Percentiles rank a stretch among this genome's conserved stretches.
Evolutionary conservation across 1,140 invertebrate species (phyloP).

Genomic region (Scaptodrosophila lebanonensis): DNA sequence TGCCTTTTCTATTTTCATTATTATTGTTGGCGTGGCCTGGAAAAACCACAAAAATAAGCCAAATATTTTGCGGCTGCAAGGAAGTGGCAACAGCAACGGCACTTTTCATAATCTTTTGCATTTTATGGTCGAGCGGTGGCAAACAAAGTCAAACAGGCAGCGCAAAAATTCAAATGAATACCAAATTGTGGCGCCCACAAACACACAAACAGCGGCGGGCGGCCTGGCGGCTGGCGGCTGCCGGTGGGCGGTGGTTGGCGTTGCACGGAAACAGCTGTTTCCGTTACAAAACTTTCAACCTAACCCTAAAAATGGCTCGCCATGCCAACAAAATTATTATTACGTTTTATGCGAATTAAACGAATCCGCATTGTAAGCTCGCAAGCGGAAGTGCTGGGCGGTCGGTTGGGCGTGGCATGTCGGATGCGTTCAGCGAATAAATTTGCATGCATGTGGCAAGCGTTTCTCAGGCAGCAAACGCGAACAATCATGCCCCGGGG

Average conservation of each 20-base stretch:
- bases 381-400: too few species aligned
- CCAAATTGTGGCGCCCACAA: slow-evolving; percentile 48
- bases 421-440: too few species aligned
- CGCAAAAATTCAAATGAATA: slow-evolving; percentile 68
- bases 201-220: slow-evolving; percentile 15
- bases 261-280: slow-evolving; percentile 59
- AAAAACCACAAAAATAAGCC: slow-evolving; percentile 12
- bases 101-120: slow-evolving; percentile 65
- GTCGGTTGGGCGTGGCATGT: too few species aligned
- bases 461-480: too few species aligned
- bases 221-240: neutral
- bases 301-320: slow-evolving; percentile 19
- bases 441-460: too few species aligned
- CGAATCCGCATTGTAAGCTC: slow-evolving; percentile 37
- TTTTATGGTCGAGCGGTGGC: slow-evolving; percentile 55
- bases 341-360: slow-evolving; percentile 69
- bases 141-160: slow-evolving; percentile 42
- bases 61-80: slow-evolving; percentile 40
- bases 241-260: neutral
- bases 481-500: too few species aligned
- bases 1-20: slow-evolving; percentile 11
- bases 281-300: slow-evolving; percentile 45
- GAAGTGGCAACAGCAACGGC: slow-evolving; percentile 44
- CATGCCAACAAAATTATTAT: slow-evolving; percentile 62
- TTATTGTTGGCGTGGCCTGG: slow-evolving; percentile 24